phyloP scores from a whole-genome alignment of 2,888 invertebrate species.

The Limnephilus auricula region DNA sequence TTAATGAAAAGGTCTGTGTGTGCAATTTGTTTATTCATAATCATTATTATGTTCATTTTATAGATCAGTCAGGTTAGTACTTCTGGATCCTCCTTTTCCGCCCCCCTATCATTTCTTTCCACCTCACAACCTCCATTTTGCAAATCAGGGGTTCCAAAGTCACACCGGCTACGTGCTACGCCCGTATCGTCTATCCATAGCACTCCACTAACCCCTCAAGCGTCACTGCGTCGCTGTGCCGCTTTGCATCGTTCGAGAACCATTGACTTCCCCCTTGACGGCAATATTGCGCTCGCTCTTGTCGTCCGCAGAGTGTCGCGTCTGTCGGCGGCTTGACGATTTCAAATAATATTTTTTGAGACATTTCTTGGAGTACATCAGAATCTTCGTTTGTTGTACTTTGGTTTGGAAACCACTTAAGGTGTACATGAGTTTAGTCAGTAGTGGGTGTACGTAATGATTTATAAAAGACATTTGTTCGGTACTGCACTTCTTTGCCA shows the following conservation, averaged over 20 bases:
- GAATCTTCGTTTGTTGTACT: not conserved
- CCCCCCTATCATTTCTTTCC: not conserved
- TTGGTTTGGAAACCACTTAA: not conserved
- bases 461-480: too few species aligned
- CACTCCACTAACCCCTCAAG: slow-evolving; percentile 2
- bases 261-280: slow-evolving; percentile 33
- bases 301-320: not conserved
- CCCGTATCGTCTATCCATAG: not conserved
- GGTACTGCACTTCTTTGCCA: too few species aligned
- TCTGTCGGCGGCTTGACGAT: not conserved
- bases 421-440: too few species aligned
- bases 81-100: not conserved
- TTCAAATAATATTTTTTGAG: not conserved
- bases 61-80: not conserved
- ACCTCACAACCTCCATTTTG: not conserved
- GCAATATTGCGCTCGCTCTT: not conserved
- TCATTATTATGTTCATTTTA: too few species aligned
- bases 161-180: not conserved
- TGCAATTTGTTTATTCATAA: too few species aligned
- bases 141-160: not conserved
- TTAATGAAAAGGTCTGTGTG: too few species aligned
- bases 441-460: too few species aligned
- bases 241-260: slow-evolving; percentile 32
- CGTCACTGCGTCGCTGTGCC: not conserved
- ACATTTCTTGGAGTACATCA: not conserved